These are phyloP conservation scores for Numenius arquata DNA, from an alignment of 2,113 vertebrate species.

Conservation along the genomic window DNA sequence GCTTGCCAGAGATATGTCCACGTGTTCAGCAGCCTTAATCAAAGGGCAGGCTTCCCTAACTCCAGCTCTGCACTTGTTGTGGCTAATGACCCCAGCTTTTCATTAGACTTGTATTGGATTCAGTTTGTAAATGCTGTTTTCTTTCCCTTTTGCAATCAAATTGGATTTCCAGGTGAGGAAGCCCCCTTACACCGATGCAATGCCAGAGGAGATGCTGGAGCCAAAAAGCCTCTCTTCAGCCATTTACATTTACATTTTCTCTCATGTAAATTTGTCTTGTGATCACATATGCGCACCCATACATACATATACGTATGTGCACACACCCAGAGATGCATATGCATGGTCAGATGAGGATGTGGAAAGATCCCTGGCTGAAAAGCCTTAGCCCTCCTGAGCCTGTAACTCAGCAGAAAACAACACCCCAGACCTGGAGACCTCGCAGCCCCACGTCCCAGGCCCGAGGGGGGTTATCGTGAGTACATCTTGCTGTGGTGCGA, in stretches of 20 bases:
- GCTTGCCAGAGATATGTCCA: neutral
- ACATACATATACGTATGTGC: rapidly evolving
- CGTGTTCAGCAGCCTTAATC: neutral
- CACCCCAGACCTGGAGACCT: neutral
- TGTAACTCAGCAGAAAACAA: neutral
- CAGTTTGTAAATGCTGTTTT: neutral
- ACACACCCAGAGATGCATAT: rapidly evolving
- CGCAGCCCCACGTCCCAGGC: rapidly evolving
- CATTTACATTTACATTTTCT: neutral
- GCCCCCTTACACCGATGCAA: neutral
- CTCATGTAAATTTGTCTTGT: neutral
- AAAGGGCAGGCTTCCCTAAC: neutral
- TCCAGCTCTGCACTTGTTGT: neutral
- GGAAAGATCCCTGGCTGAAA: neutral
- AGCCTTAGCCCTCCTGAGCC: neutral
- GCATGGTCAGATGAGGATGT: neutral
- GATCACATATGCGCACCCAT: neutral
- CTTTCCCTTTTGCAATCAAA: neutral
- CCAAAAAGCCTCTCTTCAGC: neutral
- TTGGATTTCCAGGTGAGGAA: neutral
- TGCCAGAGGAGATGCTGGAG: neutral
- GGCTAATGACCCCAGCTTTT: neutral
- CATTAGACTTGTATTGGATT: neutral
- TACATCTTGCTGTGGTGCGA: neutral
- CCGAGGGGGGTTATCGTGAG: rapidly evolving